These are phyloP conservation scores for Rhyzopertha dominica DNA, from an alignment of 1,140 invertebrate species.

Conservation along the genomic window DNA sequence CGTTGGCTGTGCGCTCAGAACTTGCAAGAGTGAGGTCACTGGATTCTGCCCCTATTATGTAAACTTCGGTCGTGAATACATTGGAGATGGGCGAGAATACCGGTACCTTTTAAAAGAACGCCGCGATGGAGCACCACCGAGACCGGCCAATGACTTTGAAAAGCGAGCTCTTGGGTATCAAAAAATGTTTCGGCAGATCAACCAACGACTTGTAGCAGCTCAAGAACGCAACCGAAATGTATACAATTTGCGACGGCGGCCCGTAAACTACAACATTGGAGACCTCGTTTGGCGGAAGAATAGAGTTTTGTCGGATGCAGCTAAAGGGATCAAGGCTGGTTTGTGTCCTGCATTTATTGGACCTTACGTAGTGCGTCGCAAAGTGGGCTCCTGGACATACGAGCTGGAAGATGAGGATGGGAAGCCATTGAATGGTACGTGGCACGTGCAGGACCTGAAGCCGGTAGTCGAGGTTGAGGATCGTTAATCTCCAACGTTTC, in stretches of 20 bases:
- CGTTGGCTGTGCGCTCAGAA: slow-evolving; percentile 29
- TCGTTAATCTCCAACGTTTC: no score
- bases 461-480: no score
- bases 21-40: slow-evolving; percentile 28
- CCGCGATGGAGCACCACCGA: no score
- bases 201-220: neutral
- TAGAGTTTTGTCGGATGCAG: slow-evolving; percentile 1
- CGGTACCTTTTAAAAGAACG: neutral
- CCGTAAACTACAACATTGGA: neutral
- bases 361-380: slow-evolving; percentile 5
- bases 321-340: neutral
- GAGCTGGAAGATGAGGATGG: slow-evolving; percentile 7
- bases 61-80: slow-evolving; percentile 13
- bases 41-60: slow-evolving; percentile 25
- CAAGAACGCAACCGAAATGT: neutral
- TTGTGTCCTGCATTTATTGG: slow-evolving; percentile 9
- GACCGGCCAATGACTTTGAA: neutral
- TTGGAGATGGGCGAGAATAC: neutral
- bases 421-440: no score
- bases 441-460: no score
- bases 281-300: neutral
- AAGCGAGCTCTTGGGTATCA: neutral
- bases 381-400: neutral
- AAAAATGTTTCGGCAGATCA: neutral
- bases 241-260: neutral